Percentiles rank a stretch among this genome's conserved stretches.
Conservation (phyloP, 2,113 vertebrate genomes). For the Scytalopus superciliaris region DNA sequence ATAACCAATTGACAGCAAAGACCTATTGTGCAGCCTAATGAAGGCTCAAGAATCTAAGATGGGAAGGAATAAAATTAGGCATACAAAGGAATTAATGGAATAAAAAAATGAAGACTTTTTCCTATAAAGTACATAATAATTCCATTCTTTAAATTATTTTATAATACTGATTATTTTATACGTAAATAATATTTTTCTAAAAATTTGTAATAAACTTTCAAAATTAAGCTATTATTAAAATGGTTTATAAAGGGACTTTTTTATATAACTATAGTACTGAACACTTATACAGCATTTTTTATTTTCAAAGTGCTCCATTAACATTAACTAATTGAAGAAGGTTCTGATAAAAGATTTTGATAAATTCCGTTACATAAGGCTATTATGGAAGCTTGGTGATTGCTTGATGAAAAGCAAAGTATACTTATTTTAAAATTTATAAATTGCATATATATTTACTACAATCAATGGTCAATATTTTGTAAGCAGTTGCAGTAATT, state of each 20-base stretch:
- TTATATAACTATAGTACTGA: not conserved
- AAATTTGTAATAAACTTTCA: not conserved
- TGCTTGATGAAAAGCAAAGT: not conserved
- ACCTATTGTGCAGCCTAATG: not conserved
- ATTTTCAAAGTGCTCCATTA: constrained; percentile 10
- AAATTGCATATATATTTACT: not conserved
- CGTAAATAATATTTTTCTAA: not conserved
- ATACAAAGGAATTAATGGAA: not conserved
- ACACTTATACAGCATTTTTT: not conserved
- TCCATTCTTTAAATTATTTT: not conserved
- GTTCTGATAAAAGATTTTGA: constrained; percentile 8
- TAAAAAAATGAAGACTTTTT: not conserved
- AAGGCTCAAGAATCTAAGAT: not conserved
- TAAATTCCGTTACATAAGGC: not conserved
- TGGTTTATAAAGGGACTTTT: not conserved
- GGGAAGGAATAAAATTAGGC: not conserved
- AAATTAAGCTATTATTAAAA: not conserved
- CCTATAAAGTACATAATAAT: not conserved
- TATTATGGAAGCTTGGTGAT: not conserved
- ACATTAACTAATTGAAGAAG: not conserved
- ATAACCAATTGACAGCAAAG: not conserved
- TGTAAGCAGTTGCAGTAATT: not conserved
- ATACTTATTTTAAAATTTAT: not conserved
- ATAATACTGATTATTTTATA: not conserved
- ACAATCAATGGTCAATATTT: not conserved